Percentiles rank a stretch among this genome's conserved stretches.
These are phyloP conservation scores for Sanderia malayensis DNA, from an alignment of 30 jellyfish, hydroid and myxozoan species.

Conservation along the genomic window DNA sequence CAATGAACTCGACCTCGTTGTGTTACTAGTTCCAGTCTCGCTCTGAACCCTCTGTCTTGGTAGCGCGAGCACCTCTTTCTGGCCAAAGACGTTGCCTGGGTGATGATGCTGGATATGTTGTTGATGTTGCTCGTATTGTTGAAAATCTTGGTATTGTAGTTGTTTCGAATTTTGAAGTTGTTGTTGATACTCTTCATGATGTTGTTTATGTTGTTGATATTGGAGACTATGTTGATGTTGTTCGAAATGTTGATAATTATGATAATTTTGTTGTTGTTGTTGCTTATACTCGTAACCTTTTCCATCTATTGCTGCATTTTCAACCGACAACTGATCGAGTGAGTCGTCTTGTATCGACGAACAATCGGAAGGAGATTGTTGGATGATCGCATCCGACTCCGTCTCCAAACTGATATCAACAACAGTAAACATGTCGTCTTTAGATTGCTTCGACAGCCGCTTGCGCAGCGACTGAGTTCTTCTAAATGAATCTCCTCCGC, in stretches of 20 bases:
- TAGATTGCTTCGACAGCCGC: conserved; percentile 33
- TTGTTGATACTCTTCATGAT: no score
- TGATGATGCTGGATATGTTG: conserved; percentile 32
- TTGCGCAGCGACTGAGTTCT: conserved; percentile 48
- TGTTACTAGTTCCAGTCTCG: conserved; percentile 36
- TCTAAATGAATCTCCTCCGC: conserved; percentile 13
- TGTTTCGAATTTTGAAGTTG: no score
- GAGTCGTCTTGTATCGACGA: not conserved
- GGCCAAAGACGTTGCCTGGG: not conserved
- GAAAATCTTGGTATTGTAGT: no score
- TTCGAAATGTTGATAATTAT: no score
- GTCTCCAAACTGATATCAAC: conserved; percentile 41
- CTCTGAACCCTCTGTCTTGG: conserved; percentile 27
- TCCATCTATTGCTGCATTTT: no score
- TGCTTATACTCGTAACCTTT: no score
- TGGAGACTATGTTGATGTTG: no score
- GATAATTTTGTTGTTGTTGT: no score
- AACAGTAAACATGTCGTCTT: conserved; percentile 59
- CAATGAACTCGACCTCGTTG: no score
- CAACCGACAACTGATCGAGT: not conserved
- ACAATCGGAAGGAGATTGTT: not conserved
- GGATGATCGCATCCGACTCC: conserved; percentile 11
- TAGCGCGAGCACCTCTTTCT: conserved; percentile 14
- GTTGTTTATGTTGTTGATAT: no score
- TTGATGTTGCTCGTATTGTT: conserved; percentile 20